phyloP scores from a whole-genome alignment of 2,797 vertebrate genomes.

The Xenopus petersii region DNA sequence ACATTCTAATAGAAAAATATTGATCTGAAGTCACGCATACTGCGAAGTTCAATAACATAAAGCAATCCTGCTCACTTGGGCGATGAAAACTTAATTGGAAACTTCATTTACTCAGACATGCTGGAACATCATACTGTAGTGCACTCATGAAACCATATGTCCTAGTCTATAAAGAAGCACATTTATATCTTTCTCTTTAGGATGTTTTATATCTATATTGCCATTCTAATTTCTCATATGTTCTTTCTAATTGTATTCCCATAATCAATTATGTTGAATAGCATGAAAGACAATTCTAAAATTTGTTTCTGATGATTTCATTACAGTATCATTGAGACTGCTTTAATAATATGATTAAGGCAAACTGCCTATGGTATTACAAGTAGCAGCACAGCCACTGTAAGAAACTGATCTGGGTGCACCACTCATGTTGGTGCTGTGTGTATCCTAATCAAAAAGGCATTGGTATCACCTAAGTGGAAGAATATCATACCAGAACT shows the following conservation, averaged over 20 bases:
- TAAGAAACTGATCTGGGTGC: no score
- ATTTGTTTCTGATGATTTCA: no score
- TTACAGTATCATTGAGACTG: no score
- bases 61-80: conserved; percentile 37
- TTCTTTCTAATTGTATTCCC: conserved; percentile 32
- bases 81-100: conserved; percentile 37
- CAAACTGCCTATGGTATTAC: no score
- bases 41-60: conserved; percentile 39
- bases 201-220: conserved; percentile 8
- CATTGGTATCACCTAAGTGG: no score
- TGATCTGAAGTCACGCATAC: conserved; percentile 43
- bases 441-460: no score
- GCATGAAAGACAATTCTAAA: no score
- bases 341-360: no score
- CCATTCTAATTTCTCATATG: conserved; percentile 8
- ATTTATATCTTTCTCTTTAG: conserved; percentile 21
- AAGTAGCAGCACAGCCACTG: no score
- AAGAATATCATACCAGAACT: no score
- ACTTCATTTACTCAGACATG: conserved; percentile 37
- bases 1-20: conserved; percentile 46
- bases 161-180: conserved; percentile 5
- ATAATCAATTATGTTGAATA: not conserved
- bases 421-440: no score
- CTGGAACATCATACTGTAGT: conserved; percentile 21
- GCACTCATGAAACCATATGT: conserved; percentile 18